phyloP scores from a whole-genome alignment of 2,888 invertebrate genomes.

The Venusia cambrica region DNA sequence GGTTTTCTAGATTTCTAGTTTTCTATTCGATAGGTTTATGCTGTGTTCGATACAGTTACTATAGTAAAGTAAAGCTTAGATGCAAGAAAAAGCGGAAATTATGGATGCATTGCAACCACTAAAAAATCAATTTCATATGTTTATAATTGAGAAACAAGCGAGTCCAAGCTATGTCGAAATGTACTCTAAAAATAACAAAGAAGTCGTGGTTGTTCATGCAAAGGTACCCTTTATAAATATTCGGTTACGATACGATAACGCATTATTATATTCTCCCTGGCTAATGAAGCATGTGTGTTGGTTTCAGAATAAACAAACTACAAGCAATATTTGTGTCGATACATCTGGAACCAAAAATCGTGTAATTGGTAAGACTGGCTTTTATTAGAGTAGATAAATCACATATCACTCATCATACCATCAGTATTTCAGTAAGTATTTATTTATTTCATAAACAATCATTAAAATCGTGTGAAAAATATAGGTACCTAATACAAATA shows the following conservation, averaged over 20 bases:
- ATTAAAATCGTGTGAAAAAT: no score
- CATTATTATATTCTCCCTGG: no score
- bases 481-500: no score
- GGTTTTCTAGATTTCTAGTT: no score
- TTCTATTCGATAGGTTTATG: no score
- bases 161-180: conserved; percentile 67
- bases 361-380: conserved; percentile 43
- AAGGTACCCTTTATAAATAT: no score
- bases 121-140: conserved; percentile 50
- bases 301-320: conserved; percentile 47
- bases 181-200: conserved; percentile 52
- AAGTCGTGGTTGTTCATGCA: conserved; percentile 52
- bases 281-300: no score
- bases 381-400: no score
- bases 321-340: conserved; percentile 24
- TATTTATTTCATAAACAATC: no score
- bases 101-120: conserved; percentile 56
- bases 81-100: conserved; percentile 1
- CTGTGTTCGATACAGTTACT: neutral
- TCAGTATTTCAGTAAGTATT: no score
- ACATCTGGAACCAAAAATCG: conserved; percentile 33
- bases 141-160: conserved; percentile 51
- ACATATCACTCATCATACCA: no score
- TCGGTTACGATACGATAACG: no score
- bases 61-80: neutral